These are phyloP conservation scores for Psilopogon haemacephalus DNA, from an alignment of 2,113 vertebrate species.

Conservation along the genomic window DNA sequence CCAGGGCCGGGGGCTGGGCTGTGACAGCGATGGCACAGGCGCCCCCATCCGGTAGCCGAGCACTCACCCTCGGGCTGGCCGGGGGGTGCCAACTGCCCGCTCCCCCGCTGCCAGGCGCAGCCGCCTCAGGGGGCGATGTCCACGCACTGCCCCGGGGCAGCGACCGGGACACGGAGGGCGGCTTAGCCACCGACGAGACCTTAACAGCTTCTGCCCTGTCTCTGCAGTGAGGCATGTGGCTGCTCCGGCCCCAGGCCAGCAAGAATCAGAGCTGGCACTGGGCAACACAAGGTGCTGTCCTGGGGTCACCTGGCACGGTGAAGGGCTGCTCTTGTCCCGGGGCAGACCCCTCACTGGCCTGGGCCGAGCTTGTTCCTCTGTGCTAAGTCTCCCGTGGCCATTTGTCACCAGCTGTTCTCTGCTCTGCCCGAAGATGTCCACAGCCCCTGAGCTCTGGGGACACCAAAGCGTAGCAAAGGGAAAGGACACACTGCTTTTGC, in stretches of 20 bases:
- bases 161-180: not conserved
- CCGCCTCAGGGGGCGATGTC: not conserved
- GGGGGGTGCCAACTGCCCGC: not conserved
- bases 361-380: not conserved
- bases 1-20: not conserved
- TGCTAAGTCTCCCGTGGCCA: not conserved
- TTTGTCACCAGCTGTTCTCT: not conserved
- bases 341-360: accelerated
- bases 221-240: not conserved
- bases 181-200: not conserved
- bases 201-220: accelerated
- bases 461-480: too few species aligned
- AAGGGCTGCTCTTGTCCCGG: not conserved
- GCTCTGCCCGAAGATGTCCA: not conserved
- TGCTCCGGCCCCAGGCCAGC: not conserved
- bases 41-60: not conserved
- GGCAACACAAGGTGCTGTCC: not conserved
- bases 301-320: not conserved
- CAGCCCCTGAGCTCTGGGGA: not conserved
- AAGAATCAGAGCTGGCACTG: not conserved
- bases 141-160: not conserved
- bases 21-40: not conserved
- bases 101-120: not conserved
- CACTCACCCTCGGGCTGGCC: not conserved
- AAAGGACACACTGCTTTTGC: accelerated